Evolutionary conservation across 2,888 invertebrate species (phyloP).

Genomic region (Synanthedon tipuliformis): DNA sequence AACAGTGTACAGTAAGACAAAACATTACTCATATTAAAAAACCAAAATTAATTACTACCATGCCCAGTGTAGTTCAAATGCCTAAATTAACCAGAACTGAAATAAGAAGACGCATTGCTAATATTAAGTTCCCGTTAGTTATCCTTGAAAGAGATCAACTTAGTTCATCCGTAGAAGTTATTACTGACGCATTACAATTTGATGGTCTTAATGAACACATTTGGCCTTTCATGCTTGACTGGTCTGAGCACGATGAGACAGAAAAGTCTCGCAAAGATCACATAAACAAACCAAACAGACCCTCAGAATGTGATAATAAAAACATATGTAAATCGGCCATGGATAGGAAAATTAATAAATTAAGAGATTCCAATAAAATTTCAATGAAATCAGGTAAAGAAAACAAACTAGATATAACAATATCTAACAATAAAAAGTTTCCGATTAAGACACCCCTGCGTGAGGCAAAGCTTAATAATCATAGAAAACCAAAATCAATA

Average conservation of each 20-base stretch:
- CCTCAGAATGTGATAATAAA: neutral
- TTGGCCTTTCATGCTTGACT: conserved; percentile 53
- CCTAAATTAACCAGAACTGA: conserved; percentile 34
- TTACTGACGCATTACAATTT: conserved; percentile 34
- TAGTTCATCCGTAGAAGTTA: conserved; percentile 24
- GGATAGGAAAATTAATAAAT: neutral
- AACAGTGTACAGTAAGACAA: too few relatives aligned
- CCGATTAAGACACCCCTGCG: too few relatives aligned
- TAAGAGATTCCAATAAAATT: neutral
- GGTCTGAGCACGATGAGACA: conserved; percentile 16
- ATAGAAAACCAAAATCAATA: conserved; percentile 21
- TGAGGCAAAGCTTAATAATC: neutral
- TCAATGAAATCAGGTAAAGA: neutral
- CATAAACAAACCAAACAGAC: neutral
- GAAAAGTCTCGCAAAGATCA: neutral
- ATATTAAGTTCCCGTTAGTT: conserved; percentile 37
- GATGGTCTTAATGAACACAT: conserved; percentile 35
- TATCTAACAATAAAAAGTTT: too few relatives aligned
- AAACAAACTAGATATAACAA: neutral
- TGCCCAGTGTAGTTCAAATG: conserved; percentile 16
- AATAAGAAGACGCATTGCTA: conserved; percentile 33
- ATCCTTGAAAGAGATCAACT: conserved; percentile 46
- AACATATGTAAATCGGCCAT: neutral
- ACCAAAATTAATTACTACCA: conserved; percentile 19
- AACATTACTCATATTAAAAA: conserved; percentile 12